Conservation (phyloP, 2,113 vertebrate species). For the Panurus biarmicus region DNA sequence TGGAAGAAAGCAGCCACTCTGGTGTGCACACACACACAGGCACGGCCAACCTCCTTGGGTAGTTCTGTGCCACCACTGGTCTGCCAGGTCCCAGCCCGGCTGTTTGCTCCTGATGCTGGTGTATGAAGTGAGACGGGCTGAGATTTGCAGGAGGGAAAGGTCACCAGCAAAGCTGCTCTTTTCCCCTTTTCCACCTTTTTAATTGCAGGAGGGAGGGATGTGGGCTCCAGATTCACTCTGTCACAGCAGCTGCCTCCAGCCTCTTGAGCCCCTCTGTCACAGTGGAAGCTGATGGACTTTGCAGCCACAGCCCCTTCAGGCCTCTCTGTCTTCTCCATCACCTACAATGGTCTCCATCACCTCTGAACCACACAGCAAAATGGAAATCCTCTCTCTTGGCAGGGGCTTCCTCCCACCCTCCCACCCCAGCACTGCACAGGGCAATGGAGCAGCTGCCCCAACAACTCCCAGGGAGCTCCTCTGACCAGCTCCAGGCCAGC, state of each 20-base stretch:
- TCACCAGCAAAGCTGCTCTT: neutral
- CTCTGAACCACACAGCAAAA: neutral
- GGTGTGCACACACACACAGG: neutral
- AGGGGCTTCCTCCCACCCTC: neutral
- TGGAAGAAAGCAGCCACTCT: slow-evolving; percentile 48
- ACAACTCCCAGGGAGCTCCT: neutral
- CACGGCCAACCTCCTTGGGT: neutral
- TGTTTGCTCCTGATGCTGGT: slow-evolving; percentile 9
- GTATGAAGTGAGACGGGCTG: neutral
- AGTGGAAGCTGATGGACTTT: neutral
- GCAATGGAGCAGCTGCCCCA: neutral
- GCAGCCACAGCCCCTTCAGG: neutral
- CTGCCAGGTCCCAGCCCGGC: slow-evolving; percentile 8
- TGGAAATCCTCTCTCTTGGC: neutral
- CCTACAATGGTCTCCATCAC: neutral
- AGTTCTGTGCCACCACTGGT: neutral
- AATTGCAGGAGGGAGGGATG: neutral
- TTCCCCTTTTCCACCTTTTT: neutral
- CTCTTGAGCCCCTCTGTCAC: neutral
- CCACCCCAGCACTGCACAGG: neutral
- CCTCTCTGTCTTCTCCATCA: neutral
- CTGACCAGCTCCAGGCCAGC: neutral
- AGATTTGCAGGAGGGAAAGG: neutral
- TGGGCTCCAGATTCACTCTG: neutral
- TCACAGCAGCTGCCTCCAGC: neutral